A percentile compares a stretch with the other conserved stretches of the same genome.
phyloP scores from a whole-genome alignment of 2,797 vertebrate genomes.

The Amniataba percoides region DNA sequence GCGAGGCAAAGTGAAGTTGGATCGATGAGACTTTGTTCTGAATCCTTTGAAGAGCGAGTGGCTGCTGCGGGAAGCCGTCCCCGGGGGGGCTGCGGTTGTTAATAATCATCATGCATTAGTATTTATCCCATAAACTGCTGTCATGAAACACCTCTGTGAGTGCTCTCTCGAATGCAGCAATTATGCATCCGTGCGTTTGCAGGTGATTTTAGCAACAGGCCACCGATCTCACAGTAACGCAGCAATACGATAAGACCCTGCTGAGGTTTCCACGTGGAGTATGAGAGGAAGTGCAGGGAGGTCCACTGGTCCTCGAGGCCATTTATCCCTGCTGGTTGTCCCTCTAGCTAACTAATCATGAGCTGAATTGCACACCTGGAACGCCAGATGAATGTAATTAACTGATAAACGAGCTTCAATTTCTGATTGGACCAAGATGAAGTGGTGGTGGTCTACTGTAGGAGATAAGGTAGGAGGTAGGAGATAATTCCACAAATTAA shows the following conservation, averaged over 20 bases:
- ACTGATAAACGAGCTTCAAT: constrained; percentile 33
- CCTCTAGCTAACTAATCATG: constrained; percentile 25
- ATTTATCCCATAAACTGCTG: constrained; percentile 35
- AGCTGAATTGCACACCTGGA: constrained; percentile 12
- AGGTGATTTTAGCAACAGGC: not conserved
- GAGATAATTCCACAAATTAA: constrained; percentile 5
- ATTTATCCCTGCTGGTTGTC: constrained; percentile 17
- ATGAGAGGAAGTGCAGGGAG: not conserved
- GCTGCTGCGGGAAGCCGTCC: constrained; percentile 9
- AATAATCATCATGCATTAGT: constrained; percentile 33
- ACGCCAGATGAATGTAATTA: constrained; percentile 27
- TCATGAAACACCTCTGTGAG: constrained; percentile 10
- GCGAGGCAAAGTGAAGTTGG: constrained; percentile 5
- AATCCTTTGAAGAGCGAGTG: constrained; percentile 16
- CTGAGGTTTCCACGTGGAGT: not conserved
- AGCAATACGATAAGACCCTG: not conserved
- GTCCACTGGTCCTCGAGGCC: constrained; percentile 14
- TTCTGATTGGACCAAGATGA: constrained; percentile 14
- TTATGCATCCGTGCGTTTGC: constrained; percentile 6
- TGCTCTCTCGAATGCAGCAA: constrained; percentile 28
- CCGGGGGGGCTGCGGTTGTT: constrained; percentile 19
- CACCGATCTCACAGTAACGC: not conserved
- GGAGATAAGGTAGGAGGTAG: not conserved
- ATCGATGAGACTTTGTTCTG: constrained; percentile 43
- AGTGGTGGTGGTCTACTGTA: not conserved